Base-by-base conservation (phyloP, 2,888 invertebrate genomes). In the Latheticus oryzae region DNA sequence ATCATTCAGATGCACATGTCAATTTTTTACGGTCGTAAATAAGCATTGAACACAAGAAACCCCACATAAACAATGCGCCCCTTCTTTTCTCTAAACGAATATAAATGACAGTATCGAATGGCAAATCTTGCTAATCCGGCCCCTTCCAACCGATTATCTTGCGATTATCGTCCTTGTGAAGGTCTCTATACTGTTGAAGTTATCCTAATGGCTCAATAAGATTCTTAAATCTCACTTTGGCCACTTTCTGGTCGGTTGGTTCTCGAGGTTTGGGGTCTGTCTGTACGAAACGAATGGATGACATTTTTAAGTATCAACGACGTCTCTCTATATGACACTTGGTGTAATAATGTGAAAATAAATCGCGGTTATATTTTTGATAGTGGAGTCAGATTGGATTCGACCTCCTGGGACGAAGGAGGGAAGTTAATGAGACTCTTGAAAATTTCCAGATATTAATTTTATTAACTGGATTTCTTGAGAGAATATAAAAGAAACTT, bases 31-130 rank as follows among this genome's bases (percentile, higher is more conserved):
- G 71, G 71, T 62, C 71, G 68, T 72, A 73, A 74, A 73, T 72
- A 73, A 73, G 72, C 69, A 69, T 69, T 62, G 59, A 11, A 24
- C 24, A 23, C 61, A 65, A 55, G 58, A 58, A 65, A 60, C 63
- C 63, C 56, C 56, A 61, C 63, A 61, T 65, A 67, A 68, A 69
- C 67, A 69, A 67, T 64, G 54, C 62, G 24, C 51, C 68, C 67
- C 53, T 51, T 12, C 47, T 51, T 26, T 23, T 21, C 52, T 56
- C 71, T 74, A 76, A 76, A 76, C 76, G 76, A 76, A 76, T 74
- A 76, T 76, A 76, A 76, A 76, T 75, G 76, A 76, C 74, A 73
- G 73, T 74, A 75, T 76, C 75, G 74, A 75, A 76, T 75, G 73
- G 71, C 70, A 73, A 76, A 76, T 77, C 76, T 73, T 66, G 73